Percentiles rank a stretch among this genome's conserved stretches.
Conservation (phyloP, 2,113 vertebrate species). For the Ceuthmochares aereus region DNA sequence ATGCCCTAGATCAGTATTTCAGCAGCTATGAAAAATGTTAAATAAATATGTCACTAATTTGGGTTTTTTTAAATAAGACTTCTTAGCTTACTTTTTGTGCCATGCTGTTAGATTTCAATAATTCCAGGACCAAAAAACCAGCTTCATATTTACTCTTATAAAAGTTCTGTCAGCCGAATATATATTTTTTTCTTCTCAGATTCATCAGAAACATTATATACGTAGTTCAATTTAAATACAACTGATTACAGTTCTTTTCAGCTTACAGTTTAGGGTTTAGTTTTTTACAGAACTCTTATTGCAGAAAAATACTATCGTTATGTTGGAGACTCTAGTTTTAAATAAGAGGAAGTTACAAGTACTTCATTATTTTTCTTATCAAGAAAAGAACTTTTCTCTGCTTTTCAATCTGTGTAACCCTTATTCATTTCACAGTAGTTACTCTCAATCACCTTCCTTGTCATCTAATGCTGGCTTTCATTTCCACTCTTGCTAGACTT, state of each 20-base stretch:
- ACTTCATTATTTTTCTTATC: neutral
- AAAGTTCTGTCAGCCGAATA: neutral
- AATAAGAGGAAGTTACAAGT: neutral
- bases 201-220: neutral
- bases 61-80: neutral
- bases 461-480: constrained; percentile 11
- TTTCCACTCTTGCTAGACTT: constrained; percentile 34
- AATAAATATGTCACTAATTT: constrained; percentile 48
- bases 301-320: neutral
- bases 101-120: constrained; percentile 12
- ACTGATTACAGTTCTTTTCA: neutral
- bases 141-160: constrained; percentile 20
- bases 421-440: constrained; percentile 3
- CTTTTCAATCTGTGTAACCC: neutral
- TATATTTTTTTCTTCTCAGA: neutral
- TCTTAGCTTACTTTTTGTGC: constrained; percentile 18
- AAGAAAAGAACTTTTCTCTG: neutral
- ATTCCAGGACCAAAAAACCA: neutral
- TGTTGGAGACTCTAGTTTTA: neutral
- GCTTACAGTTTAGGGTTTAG: neutral
- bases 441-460: neutral
- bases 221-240: neutral
- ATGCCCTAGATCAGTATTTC: constrained; percentile 51
- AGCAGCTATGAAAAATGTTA: constrained; percentile 52
- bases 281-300: neutral